Conservation (phyloP, 2,113 vertebrate species). For the Colossoma macropomum region DNA sequence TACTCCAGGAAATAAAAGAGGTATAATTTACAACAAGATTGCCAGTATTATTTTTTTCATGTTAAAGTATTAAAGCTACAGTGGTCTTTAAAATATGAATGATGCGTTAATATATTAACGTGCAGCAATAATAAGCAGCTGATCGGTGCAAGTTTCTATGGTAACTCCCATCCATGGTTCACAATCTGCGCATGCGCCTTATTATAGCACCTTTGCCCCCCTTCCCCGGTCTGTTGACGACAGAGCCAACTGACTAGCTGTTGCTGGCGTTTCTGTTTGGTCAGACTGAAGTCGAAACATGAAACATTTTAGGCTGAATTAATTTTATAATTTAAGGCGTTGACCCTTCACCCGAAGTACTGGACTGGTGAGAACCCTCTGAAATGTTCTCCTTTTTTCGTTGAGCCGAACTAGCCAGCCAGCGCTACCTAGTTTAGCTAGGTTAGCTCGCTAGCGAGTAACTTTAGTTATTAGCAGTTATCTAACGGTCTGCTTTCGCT, state of each 20-base stretch:
- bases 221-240: neutral
- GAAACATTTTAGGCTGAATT: neutral
- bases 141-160: constrained; percentile 28
- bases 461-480: neutral
- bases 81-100: no score
- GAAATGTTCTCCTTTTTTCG: neutral
- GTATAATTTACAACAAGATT: neutral
- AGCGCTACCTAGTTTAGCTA: neutral
- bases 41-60: neutral
- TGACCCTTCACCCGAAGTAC: neutral
- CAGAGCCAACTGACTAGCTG: neutral
- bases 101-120: no score
- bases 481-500: neutral
- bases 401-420: neutral
- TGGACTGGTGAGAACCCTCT: neutral
- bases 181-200: neutral
- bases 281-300: neutral
- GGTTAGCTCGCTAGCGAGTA: neutral
- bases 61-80: no score
- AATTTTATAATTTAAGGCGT: neutral
- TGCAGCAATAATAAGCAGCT: neutral
- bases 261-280: neutral
- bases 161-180: neutral
- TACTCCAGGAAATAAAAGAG: neutral
- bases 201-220: neutral